These are phyloP conservation scores for Xanthorhoe spadicearia DNA, from an alignment of 2,888 invertebrate genomes.

Conservation along the genomic window DNA sequence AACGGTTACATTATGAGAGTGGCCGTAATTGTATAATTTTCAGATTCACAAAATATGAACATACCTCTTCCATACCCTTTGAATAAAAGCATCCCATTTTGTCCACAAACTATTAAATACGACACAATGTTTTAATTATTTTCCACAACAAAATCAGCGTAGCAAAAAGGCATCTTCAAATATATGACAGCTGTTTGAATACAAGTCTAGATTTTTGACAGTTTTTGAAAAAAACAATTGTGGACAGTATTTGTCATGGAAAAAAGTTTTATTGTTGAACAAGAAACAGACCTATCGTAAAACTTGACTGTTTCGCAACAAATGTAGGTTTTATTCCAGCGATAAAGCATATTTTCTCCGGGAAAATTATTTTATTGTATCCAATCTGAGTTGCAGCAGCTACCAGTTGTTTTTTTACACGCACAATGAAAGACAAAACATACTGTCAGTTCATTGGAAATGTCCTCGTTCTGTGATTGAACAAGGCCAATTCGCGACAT, in stretches of 20 bases:
- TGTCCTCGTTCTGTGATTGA: conserved; percentile 8
- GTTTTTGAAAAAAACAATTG: conserved; percentile 55
- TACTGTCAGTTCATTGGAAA: conserved; percentile 1
- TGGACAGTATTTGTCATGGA: conserved; percentile 46
- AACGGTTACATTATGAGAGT: too few species aligned
- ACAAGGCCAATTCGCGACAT: conserved; percentile 17
- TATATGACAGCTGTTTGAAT: conserved; percentile 72
- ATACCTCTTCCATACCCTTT: conserved; percentile 62
- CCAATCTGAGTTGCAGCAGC: too few species aligned
- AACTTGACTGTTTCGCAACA: too few species aligned
- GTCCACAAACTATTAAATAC: conserved; percentile 48
- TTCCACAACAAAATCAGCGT: conserved; percentile 60
- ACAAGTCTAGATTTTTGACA: conserved; percentile 73
- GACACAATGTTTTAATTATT: conserved; percentile 57
- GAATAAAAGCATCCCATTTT: conserved; percentile 77
- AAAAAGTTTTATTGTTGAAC: neutral
- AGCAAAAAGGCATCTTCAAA: conserved; percentile 78
- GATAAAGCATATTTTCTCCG: neutral
- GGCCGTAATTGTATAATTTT: too few species aligned
- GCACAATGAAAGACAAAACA: neutral
- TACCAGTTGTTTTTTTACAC: too few species aligned
- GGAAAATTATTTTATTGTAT: too few species aligned
- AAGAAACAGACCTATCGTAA: neutral
- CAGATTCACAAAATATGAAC: conserved; percentile 22
- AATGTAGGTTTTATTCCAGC: too few species aligned